Evolutionary conservation across 2,888 invertebrate genomes (phyloP), one percentile per base, ranked within the genome.

Genomic region (Hydrotaea cyrtoneurina): DNA sequence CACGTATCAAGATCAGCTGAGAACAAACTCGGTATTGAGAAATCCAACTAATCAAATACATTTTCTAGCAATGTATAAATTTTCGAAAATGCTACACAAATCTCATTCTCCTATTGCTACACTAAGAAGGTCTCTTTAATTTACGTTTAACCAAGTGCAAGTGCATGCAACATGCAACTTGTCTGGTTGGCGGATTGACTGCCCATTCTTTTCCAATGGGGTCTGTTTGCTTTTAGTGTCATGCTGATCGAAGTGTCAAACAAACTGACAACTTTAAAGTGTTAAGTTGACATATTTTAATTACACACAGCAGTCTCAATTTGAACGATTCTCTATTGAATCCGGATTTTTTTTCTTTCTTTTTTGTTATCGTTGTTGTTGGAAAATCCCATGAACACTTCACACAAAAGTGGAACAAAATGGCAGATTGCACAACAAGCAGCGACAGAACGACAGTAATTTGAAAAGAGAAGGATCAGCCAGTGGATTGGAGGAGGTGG

Each of bases 261-360:
- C n/a, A 74, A 80, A 80, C 66, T 80, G 80, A 78, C 83, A 83
- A 69, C 59, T 83, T 74, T 71, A 80, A 74, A 69, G 77, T 83
- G 83, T 83, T 55, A 80, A 80, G 69, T 78, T 80, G 83, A 71
- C 83, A 80, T 23, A 80, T 80, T 83, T 83, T 80, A 83, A 83
- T 83, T 83, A 83, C 77, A 64, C 26, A 59, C 26, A 59, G 43
- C 66, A 66, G 39, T 13, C 43, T 66, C 43, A 66, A 66, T 66
- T 64, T 64, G 17, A 36, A 39, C 39, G 15, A 59, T 43, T 13
- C 66, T 39, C 66, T 13, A 57, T 17, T 64, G 36, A 64, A 64
- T 21, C 10, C 17, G 26, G 13, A 0, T 55, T 55, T 55, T 55
- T 55, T 3, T n/a, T n/a, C n/a, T n/a, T n/a, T n/a, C n/a, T n/a